Base-by-base conservation (phyloP, 1,140 invertebrate species). In the Formica exsecta region DNA sequence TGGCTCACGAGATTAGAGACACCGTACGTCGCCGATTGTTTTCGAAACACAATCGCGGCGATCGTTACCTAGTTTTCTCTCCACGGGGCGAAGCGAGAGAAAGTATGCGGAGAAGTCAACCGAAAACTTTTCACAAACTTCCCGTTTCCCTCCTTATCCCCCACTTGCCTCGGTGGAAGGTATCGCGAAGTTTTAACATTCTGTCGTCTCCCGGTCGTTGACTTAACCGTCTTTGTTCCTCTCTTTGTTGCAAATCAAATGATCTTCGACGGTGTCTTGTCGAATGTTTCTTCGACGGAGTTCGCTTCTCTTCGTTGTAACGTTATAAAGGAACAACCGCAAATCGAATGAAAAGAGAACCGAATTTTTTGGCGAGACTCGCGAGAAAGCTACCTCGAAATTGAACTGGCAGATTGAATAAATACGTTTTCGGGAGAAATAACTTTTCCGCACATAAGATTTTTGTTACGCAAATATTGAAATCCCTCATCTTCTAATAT, bases 91-190 rank as follows among this genome's bases (percentile, higher is more conserved):
- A 36, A 66, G n/a, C 41, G 22, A 22, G 25, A 41, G 51, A 36
- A 54, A 68, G 64, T 48, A 74, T 19, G 88, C 68, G 22, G 41
- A 61, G 88, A 85, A 89, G 76, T 86, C 89, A 81, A 85, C 70
- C 25, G 88, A 71, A 83, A 89, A 89, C 61, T 89, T 86, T 36
- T 48, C 68, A 57, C 61, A 89, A 87, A 65, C 87, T 64, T 65
- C 25, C 25, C n/a, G n/a, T 32, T n/a, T 11, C 29, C 32, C 7
- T n/a, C n/a, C 57, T 5, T 19, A 32, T 16, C 48, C 13, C 16
- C 16, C 48, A 32, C 16, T 51, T 6, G n/a, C 70, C 64, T 29
- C 64, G 59, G 54, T 16, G 61, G 22, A 57, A 65, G 11, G 62
- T 64, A 73, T 75, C 13, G 41, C 54, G 3, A 83, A 85, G 73